Conservation (phyloP, 2,797 vertebrate species). For the Sphenodon punctatus region DNA sequence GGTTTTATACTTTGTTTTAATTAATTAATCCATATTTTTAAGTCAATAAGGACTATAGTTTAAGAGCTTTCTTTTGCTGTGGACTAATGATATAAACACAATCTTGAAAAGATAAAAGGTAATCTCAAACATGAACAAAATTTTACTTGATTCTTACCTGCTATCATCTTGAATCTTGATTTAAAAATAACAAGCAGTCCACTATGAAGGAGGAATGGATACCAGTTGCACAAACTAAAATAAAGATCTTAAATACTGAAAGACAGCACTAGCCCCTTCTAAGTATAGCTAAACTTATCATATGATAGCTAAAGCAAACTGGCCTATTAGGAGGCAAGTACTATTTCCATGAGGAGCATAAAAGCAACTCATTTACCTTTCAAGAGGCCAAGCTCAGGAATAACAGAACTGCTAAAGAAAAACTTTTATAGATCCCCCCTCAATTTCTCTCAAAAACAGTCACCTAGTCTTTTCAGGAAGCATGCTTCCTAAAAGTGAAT, state of each 20-base stretch:
- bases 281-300: slow-evolving; percentile 43
- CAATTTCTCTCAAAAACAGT: too few relatives aligned
- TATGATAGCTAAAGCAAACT: not conserved
- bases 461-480: not conserved
- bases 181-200: not conserved
- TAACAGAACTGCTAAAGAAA: not conserved
- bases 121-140: not conserved
- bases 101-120: not conserved
- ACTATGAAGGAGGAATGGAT: not conserved
- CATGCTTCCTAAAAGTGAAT: rapidly evolving
- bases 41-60: not conserved
- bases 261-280: slow-evolving; percentile 22
- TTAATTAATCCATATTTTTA: not conserved
- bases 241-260: slow-evolving; percentile 46
- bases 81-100: too few relatives aligned
- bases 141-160: slow-evolving; percentile 13
- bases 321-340: not conserved
- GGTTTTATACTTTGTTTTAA: not conserved
- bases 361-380: not conserved
- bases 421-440: not conserved
- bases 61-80: not conserved
- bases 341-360: slow-evolving; percentile 19
- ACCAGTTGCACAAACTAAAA: slow-evolving; percentile 43
- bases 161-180: not conserved
- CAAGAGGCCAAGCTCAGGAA: not conserved